A percentile compares a stretch with the other conserved stretches of the same genome.
phyloP scores from a whole-genome alignment of 2,113 vertebrate species.

The Atractosteus spatula region DNA sequence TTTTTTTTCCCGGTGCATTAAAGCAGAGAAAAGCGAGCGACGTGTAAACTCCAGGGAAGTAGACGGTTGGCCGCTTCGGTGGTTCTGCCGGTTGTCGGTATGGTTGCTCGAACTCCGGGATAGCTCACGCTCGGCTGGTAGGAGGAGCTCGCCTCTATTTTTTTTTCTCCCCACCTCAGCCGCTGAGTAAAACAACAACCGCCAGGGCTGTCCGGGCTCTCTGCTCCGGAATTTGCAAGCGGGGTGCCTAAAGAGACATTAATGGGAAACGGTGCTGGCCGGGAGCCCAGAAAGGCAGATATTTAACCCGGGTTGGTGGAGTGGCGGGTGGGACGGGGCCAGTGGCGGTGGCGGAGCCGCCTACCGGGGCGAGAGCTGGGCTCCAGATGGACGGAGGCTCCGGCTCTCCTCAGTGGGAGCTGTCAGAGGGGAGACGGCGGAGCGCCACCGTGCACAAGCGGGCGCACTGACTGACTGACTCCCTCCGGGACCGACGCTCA shows the following conservation, averaged over 20 bases:
- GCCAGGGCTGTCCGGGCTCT: too few species aligned
- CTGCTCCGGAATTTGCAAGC: background rate
- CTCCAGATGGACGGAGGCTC: background rate
- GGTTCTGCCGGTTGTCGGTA: background rate
- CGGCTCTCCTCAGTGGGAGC: too few species aligned
- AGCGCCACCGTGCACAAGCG: too few species aligned
- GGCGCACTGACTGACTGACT: too few species aligned
- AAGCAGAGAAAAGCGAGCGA: too few species aligned
- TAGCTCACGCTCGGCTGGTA: background rate
- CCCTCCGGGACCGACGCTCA: too few species aligned
- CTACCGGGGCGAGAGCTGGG: background rate
- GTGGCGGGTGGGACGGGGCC: too few species aligned
- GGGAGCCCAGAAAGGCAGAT: constrained; percentile 2
- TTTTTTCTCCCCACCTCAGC: background rate
- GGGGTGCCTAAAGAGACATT: background rate
- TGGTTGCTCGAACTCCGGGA: background rate
- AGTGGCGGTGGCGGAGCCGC: too few species aligned
- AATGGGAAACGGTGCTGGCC: constrained; percentile 12
- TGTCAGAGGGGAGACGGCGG: too few species aligned
- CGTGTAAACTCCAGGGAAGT: background rate
- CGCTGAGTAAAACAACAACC: too few species aligned
- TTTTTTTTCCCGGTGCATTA: too few species aligned
- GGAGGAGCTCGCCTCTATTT: background rate
- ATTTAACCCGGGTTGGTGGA: background rate
- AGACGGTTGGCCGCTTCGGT: background rate